Conservation (phyloP, 2,113 vertebrate genomes). For the Pogonocichla stellata region DNA sequence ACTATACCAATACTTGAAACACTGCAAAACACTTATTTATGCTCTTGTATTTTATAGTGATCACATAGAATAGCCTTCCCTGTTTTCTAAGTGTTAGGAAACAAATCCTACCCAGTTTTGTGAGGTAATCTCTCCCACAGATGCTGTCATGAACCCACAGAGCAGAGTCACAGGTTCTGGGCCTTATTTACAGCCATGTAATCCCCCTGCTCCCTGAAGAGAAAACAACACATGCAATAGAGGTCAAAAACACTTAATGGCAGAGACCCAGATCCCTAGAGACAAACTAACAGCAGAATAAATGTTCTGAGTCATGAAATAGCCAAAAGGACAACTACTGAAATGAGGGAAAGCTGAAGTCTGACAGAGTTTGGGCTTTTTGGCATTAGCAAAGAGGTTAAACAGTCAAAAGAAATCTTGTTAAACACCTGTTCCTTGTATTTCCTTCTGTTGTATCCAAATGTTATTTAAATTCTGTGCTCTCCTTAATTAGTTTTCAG, state of each 20-base stretch:
- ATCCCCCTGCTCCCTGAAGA: background rate
- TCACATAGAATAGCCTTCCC: background rate
- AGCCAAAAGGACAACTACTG: background rate
- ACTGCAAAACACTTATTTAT: background rate
- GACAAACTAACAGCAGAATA: background rate
- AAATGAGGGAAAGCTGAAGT: background rate
- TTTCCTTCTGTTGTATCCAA: constrained; percentile 6
- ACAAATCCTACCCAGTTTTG: background rate
- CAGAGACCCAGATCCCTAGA: background rate
- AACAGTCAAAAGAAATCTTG: constrained; percentile 23
- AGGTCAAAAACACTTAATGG: background rate
- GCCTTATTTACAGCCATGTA: background rate
- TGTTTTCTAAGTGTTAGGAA: background rate
- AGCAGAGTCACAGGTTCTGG: background rate
- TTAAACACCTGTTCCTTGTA: constrained; percentile 8
- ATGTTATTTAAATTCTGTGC: constrained; percentile 9
- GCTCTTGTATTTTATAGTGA: background rate
- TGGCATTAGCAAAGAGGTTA: background rate
- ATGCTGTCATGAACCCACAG: background rate
- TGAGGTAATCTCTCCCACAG: background rate
- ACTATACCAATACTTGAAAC: background rate
- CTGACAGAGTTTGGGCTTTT: background rate
- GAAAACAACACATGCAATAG: background rate
- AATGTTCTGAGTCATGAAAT: background rate
- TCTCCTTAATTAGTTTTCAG: constrained; percentile 42